Evolutionary conservation across 2,113 vertebrate genomes (phyloP), one percentile per base, ranked within the genome.

Genomic region (Phrynosoma platyrhinos): DNA sequence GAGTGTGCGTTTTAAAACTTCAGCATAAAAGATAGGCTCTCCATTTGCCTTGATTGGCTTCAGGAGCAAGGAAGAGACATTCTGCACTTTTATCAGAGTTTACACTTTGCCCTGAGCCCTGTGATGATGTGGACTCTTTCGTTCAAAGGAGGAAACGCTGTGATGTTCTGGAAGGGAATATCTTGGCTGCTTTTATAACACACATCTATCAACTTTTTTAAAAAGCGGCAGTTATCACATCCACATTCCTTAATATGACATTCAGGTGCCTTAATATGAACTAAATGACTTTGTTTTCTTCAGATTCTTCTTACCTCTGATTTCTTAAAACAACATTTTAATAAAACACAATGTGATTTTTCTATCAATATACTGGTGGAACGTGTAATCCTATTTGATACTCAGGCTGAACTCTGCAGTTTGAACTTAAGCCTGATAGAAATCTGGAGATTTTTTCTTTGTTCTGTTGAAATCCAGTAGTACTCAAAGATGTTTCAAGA

Each of bases 41-140:
- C 47, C 47, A 47, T 16, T 8, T n/a, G 12, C 25, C 40, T 5
- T 7, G 72, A 74, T 74, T 74, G 32, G n/a, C 72, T 74, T 75
- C 18, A 47, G 40, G 23, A 82, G 36, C 14, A n/a, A 30, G 64
- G 81, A n/a, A 9, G 12, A 42, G 3, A 1, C 64, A 4, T 82
- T 47, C 3, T 1, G 9, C 3, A 0, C 9, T 30, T 30, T n/a
- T 6, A 8, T 13, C 3, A n/a, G 32, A 8, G 72, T 18, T 42
- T 69, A 47, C 16, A 16, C 27, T 16, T 30, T 8, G 40, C 14
- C 62, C 7, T 3, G 55, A 64, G 9, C 58, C 55, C 32, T 75
- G 18, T 2, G 23, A 25, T 13, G 40, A 25, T 25, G 32, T 36
- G 79, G 55, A 10, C 27, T 62, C n/a, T 21, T 36, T 36, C 9